A percentile compares a stretch with the other conserved stretches of the same genome.
phyloP scores from a whole-genome alignment of 2,113 vertebrate genomes.

The Falcunculus frontatus region DNA sequence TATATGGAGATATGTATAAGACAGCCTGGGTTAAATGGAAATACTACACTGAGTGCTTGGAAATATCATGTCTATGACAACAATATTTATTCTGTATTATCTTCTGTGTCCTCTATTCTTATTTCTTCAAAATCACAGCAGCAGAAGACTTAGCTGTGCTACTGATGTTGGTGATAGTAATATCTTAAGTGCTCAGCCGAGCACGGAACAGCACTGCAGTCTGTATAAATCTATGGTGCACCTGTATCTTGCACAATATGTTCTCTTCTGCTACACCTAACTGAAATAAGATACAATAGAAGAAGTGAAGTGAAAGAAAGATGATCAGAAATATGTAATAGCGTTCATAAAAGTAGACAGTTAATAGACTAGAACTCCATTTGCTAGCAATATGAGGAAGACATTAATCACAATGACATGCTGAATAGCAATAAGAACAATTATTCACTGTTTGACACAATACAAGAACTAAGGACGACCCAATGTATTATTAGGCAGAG shows the following conservation, averaged over 20 bases:
- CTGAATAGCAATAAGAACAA: slow-evolving; percentile 18
- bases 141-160: background rate
- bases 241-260: background rate
- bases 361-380: slow-evolving; percentile 46
- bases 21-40: background rate
- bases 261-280: background rate
- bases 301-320: background rate
- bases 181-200: background rate
- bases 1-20: background rate
- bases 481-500: background rate
- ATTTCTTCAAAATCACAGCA: background rate
- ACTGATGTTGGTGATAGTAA: background rate
- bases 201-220: background rate
- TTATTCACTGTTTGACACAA: slow-evolving; percentile 30
- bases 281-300: background rate
- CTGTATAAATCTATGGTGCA: background rate
- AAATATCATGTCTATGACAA: background rate
- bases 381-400: background rate
- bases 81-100: background rate
- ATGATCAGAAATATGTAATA: slow-evolving; percentile 13
- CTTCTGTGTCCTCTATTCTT: background rate
- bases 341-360: slow-evolving; percentile 18
- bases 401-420: slow-evolving; percentile 17
- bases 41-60: background rate
- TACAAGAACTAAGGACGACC: background rate